A percentile compares a stretch with the other conserved stretches of the same genome.
Conservation (phyloP, 2,113 vertebrate genomes). For the Ciconia stormi region DNA sequence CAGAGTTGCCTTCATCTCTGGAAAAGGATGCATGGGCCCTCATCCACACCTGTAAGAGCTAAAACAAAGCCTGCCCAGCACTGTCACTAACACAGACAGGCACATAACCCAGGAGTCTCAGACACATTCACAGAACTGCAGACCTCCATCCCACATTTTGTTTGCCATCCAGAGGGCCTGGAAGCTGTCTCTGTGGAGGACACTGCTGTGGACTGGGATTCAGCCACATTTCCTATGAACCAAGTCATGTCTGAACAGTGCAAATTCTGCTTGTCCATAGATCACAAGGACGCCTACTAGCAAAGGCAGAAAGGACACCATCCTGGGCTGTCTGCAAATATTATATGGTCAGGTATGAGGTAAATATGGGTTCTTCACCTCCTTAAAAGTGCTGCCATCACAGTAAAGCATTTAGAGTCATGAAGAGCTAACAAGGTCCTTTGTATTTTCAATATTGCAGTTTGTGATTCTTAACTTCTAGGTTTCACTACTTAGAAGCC, state of each 20-base stretch:
- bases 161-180: neutral
- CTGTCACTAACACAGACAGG: neutral
- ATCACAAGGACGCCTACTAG: neutral
- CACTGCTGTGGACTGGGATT: neutral
- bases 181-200: neutral
- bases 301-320: neutral
- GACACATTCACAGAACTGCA: neutral
- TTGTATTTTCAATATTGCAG: neutral
- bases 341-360: neutral
- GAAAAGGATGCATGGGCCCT: neutral
- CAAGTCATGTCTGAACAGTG: neutral
- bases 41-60: neutral
- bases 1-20: neutral
- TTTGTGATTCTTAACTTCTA: neutral
- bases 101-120: neutral
- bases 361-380: neutral
- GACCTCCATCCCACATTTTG: neutral
- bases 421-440: neutral
- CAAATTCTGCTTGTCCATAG: neutral
- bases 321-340: neutral
- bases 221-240: neutral
- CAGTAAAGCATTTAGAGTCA: neutral
- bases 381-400: neutral
- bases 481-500: neutral
- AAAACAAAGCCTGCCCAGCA: neutral